Conservation (phyloP, 2,888 invertebrate species). For the Thumatha senex region DNA sequence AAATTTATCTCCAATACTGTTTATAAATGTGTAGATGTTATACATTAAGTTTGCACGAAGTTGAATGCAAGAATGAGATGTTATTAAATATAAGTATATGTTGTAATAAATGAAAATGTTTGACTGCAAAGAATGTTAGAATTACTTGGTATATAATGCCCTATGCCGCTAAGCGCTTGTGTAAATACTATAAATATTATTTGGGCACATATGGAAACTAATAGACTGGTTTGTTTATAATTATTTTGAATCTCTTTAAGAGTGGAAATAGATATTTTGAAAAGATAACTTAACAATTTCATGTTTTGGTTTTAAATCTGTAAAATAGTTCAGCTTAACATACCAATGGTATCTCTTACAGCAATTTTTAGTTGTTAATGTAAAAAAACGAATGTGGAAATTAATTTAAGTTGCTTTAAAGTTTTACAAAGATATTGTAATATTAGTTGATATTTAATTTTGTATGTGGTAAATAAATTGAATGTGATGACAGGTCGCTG, state of each 20-base stretch:
- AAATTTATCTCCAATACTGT: too few species aligned
- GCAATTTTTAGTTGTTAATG: slow-evolving; percentile 11
- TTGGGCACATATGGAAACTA: slow-evolving; percentile 65
- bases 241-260: slow-evolving; percentile 75
- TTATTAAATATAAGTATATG: slow-evolving; percentile 12
- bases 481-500: background rate
- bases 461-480: background rate
- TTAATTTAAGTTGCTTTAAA: slow-evolving; percentile 19
- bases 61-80: slow-evolving; percentile 5
- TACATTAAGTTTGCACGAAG: slow-evolving; percentile 22
- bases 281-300: slow-evolving; percentile 10
- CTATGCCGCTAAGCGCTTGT: slow-evolving; percentile 70
- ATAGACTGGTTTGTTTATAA: slow-evolving; percentile 70
- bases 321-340: slow-evolving; percentile 23
- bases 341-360: slow-evolving; percentile 23
- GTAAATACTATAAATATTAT: slow-evolving; percentile 31
- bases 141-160: slow-evolving; percentile 35
- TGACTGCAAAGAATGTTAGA: slow-evolving; percentile 20
- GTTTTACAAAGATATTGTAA: slow-evolving; percentile 3
- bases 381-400: slow-evolving; percentile 10
- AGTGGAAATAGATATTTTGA: slow-evolving; percentile 45
- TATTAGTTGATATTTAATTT: background rate
- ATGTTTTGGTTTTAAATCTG: slow-evolving; percentile 22
- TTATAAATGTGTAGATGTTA: slow-evolving; percentile 1
- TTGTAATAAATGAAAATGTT: slow-evolving; percentile 20